Evolutionary conservation across 2,113 vertebrate species (phyloP).

Genomic region (Mesitornis unicolor): DNA sequence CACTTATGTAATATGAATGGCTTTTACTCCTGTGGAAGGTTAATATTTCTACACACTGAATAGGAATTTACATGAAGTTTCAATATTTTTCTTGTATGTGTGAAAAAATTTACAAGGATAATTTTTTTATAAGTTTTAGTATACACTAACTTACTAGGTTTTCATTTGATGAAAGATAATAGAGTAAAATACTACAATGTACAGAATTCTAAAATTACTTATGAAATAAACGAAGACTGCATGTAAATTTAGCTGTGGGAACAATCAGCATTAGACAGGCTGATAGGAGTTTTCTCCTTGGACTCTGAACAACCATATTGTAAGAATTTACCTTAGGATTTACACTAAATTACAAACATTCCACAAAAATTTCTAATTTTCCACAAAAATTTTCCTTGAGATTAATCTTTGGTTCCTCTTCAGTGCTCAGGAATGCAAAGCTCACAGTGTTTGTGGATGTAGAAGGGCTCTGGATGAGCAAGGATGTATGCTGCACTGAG

Average conservation of each 20-base stretch:
- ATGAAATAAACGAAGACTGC: neutral
- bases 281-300: neutral
- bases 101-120: neutral
- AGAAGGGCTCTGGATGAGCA: accelerated
- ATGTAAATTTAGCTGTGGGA: neutral
- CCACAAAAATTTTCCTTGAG: neutral
- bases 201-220: neutral
- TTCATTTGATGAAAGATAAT: neutral
- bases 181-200: neutral
- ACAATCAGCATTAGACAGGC: accelerated
- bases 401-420: neutral
- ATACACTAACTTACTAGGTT: neutral
- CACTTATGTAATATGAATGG: neutral
- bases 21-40: neutral
- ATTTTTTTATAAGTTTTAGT: neutral
- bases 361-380: neutral
- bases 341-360: neutral
- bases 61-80: neutral
- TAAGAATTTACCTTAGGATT: neutral
- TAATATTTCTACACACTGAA: neutral
- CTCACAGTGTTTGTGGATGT: accelerated
- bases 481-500: neutral
- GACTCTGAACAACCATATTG: neutral
- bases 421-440: neutral
- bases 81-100: neutral